Evolutionary conservation across 2,888 invertebrate species (phyloP), one percentile per base, ranked within the genome.

Genomic region (Dione juno): DNA sequence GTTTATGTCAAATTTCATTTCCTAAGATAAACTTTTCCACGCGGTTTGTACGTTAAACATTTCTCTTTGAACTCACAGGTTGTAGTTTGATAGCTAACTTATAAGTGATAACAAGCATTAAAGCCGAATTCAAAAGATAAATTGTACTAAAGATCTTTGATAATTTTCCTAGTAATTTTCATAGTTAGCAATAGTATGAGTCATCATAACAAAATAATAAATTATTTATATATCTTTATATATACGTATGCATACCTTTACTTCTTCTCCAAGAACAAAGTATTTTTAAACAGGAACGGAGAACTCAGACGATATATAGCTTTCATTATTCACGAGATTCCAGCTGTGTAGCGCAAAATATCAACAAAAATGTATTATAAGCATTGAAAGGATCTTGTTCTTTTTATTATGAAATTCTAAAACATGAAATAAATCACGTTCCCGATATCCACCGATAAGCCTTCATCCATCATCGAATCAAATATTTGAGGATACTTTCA

Each of bases 381-480:
- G n/a, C n/a, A 35, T 11, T 54, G n/a, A 11, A n/a, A 16, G 37
- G 10, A 54, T 57, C 57, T 19, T 57, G 57, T 57, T 45, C 28
- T 45, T 61, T 45, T 45, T 61, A 28, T 61, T 45, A 43, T 16
- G 45, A 45, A 61, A 45, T n/a, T 45, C 61, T 14, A 21, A 45
- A 61, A 21, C 21, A 61, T n/a, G 21, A 21, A 28, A 61, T 45
- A 45, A 45, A 43, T 45, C 61, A 45, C 41, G 45, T 45, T 45
- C 10, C 19, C 45, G 43, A 61, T 45, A 61, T 61, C 21, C 28
- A 21, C 41, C 61, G 61, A 61, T 61, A 61, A 61, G 40, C 66
- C 37, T 41, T 54, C 53, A 66, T 66, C 53, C 66, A 66, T 53
- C 66, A 41, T 53, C 53, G 43, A 66, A 53, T 53, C 52, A 57